These are phyloP conservation scores for Halocynthia aurantium DNA, from an alignment of 23 tunicate genomes.

Conservation along the genomic window DNA sequence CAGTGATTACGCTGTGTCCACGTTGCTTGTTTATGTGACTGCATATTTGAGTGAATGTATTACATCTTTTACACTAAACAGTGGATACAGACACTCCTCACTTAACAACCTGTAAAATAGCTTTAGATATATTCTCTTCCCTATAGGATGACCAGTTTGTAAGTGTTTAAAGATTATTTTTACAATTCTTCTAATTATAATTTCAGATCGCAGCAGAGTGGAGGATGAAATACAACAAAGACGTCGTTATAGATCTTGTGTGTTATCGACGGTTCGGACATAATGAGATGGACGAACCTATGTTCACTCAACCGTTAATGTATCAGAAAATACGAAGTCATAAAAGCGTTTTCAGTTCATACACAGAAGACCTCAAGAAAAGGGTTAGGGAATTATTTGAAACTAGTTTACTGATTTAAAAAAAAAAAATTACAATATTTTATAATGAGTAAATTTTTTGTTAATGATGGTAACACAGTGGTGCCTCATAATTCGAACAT, in stretches of 20 bases:
- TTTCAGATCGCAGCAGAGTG: conserved; percentile 96
- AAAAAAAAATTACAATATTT: no score
- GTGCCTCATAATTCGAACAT: no score
- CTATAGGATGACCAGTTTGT: not conserved
- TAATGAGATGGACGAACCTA: conserved; percentile 99
- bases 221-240: conserved; percentile 85
- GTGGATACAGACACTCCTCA: no score
- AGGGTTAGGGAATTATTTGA: not conserved
- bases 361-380: conserved; percentile 58
- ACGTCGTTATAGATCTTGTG: conserved; percentile 95
- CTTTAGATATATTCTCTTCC: no score
- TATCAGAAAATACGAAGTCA: conserved; percentile 92
- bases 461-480: no score
- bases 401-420: no score
- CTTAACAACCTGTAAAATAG: no score
- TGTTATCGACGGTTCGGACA: conserved; percentile 97
- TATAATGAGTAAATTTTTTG: no score
- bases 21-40: no score
- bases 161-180: not conserved
- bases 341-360: conserved; percentile 65
- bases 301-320: conserved; percentile 99
- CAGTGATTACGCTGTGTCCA: no score
- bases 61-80: no score
- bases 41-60: no score
- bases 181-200: not conserved